Evolutionary conservation across 2,113 vertebrate genomes (phyloP), one percentile per base, ranked within the genome.

Genomic region (Piprites chloris): DNA sequence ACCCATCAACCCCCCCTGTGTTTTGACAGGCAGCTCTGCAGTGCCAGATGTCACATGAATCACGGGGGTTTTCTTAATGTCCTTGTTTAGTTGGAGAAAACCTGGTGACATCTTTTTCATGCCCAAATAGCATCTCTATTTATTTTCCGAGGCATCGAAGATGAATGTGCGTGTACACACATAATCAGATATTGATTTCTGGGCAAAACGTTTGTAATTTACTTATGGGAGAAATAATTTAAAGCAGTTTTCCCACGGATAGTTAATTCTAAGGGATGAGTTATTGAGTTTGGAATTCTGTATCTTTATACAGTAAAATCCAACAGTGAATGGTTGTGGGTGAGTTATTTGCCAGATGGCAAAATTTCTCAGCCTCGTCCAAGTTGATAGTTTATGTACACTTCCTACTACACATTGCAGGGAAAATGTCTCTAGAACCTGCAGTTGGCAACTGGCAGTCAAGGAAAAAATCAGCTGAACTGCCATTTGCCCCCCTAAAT

Each of bases 291-390:
- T 85, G 85, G 90, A 96, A 83, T 91, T 87, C 39, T 89, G 35
- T 87, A 28, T 78, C 73, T 95, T 59, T 74, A 55, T 59, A 42
- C 27, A 76, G 82, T 41, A 59, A 91, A 66, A 79, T 89, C 71
- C 92, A 90, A 37, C 93, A 68, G 56, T 69, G 67, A 89, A 74
- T 55, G 39, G 55, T 80, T 4, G 42, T 87, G 74, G 23, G 74
- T 76, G 91, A 94, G 67, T 94, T 94, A 66, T 91, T 93, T 91
- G 69, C 93, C 91, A 95, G 81, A 93, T 93, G 81, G 62, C 72
- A 94, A 68, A 83, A 91, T 90, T 95, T 86, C 71, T 55, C 46
- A 35, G 71, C 83, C 82, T 91, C 33, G 80, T 91, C 78, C 35
- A 86, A 79, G 61, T 27, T 1, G 4, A 56, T 61, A 91, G 87